Conservation (phyloP, 2,888 invertebrate genomes). For the Macroteleia sp. region DNA sequence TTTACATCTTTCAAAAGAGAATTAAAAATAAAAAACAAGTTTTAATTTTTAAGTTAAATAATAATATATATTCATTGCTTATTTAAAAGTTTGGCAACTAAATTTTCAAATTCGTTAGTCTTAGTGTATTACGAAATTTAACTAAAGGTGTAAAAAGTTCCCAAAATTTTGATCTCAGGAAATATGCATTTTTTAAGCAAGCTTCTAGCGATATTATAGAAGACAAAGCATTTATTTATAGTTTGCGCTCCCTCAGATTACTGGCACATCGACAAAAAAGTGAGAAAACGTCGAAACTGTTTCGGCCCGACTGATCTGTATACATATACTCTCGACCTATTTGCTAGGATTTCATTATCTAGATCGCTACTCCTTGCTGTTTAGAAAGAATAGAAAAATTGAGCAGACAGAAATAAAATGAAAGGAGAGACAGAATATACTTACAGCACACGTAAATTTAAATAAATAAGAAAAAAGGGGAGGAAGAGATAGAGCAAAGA, state of each 20-base stretch:
- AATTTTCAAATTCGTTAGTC: no score
- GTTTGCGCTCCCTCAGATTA: slow-evolving; percentile 23
- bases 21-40: no score
- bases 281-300: slow-evolving; percentile 66
- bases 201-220: slow-evolving; percentile 8
- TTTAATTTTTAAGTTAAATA: no score
- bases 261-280: slow-evolving; percentile 19
- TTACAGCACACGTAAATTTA: neutral
- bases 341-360: slow-evolving; percentile 64
- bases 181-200: slow-evolving; percentile 1
- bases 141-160: no score
- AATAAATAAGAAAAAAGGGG: no score
- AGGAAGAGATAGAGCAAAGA: slow-evolving; percentile 56
- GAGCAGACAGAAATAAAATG: slow-evolving; percentile 54
- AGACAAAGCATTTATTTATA: slow-evolving; percentile 40
- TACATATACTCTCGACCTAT: slow-evolving; percentile 65
- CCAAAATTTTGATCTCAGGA: no score
- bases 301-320: slow-evolving; percentile 53
- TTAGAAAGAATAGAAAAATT: slow-evolving; percentile 60
- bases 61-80: no score
- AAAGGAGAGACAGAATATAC: neutral
- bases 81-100: no score
- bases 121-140: no score
- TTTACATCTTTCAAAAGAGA: no score
- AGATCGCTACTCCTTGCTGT: slow-evolving; percentile 64